A percentile compares a stretch with the other conserved stretches of the same genome.
Evolutionary conservation across 2,888 invertebrate species (phyloP).

Genomic region (Drosophila quinaria): DNA sequence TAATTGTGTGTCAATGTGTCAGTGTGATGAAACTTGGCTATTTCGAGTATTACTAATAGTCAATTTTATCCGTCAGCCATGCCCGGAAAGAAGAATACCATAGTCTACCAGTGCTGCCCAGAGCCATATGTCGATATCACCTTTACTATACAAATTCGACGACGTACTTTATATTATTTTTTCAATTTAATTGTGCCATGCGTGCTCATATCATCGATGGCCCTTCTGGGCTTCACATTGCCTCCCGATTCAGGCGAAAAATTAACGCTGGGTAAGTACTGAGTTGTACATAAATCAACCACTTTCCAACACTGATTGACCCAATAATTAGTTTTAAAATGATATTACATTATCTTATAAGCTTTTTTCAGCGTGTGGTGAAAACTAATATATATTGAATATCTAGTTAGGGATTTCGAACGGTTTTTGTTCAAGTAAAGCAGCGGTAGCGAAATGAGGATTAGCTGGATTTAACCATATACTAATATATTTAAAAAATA

Average conservation of each 20-base stretch:
- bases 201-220: constrained; percentile 99
- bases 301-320: constrained; percentile 37
- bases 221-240: constrained; percentile 98
- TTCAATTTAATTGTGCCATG: constrained; percentile 99
- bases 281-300: constrained; percentile 17
- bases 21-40: constrained; percentile 45
- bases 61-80: constrained; percentile 88
- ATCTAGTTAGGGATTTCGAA: constrained; percentile 44
- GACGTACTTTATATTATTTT: constrained; percentile 99
- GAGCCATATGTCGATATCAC: constrained; percentile 96
- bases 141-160: constrained; percentile 97
- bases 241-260: constrained; percentile 92
- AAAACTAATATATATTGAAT: constrained; percentile 21
- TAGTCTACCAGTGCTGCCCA: constrained; percentile 96
- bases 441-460: constrained; percentile 85
- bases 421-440: constrained; percentile 56
- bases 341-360: constrained; percentile 49
- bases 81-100: constrained; percentile 96
- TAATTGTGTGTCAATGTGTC: constrained; percentile 56
- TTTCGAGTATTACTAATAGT: constrained; percentile 57
- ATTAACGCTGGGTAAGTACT: constrained; percentile 86
- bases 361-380: constrained; percentile 59
- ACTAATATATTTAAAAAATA: constrained; percentile 24
- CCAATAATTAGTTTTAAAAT: constrained; percentile 27
- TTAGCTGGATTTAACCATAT: constrained; percentile 80